A percentile compares a stretch with the other conserved stretches of the same genome.
Conservation (phyloP, 2,888 invertebrate species). For the Axea sp. region DNA sequence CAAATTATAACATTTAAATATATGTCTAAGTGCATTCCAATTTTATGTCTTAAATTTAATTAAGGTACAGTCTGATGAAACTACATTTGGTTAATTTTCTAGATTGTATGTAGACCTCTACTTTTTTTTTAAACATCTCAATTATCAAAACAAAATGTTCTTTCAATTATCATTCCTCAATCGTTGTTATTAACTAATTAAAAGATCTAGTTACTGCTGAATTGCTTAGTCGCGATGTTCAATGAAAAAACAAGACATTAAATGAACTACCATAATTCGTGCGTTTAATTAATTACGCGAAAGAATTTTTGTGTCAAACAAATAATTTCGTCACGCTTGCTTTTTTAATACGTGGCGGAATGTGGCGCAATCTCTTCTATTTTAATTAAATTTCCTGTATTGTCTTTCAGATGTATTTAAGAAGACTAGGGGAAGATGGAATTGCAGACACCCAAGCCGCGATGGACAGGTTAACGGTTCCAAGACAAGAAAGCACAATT, state of each 20-base stretch:
- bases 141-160: background rate
- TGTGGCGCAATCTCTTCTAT: conserved; percentile 22
- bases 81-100: too few species aligned
- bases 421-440: conserved; percentile 84
- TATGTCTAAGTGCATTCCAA: too few species aligned
- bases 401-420: conserved; percentile 82
- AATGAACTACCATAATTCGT: too few species aligned
- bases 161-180: background rate
- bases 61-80: too few species aligned
- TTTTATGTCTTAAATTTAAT: too few species aligned
- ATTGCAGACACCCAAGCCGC: conserved; percentile 73
- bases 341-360: conserved; percentile 7
- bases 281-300: too few species aligned
- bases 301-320: conserved; percentile 8
- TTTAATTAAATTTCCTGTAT: conserved; percentile 47
- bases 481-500: conserved; percentile 75
- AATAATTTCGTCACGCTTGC: conserved; percentile 16
- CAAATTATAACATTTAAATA: too few species aligned
- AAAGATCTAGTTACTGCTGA: too few species aligned
- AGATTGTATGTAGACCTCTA: too few species aligned
- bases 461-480: conserved; percentile 77
- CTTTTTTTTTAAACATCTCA: too few species aligned
- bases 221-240: too few species aligned
- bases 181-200: background rate
- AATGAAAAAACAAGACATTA: too few species aligned